Conservation (phyloP, 2,888 invertebrate species). For the Scaptodrosophila latifasciaeformis region DNA sequence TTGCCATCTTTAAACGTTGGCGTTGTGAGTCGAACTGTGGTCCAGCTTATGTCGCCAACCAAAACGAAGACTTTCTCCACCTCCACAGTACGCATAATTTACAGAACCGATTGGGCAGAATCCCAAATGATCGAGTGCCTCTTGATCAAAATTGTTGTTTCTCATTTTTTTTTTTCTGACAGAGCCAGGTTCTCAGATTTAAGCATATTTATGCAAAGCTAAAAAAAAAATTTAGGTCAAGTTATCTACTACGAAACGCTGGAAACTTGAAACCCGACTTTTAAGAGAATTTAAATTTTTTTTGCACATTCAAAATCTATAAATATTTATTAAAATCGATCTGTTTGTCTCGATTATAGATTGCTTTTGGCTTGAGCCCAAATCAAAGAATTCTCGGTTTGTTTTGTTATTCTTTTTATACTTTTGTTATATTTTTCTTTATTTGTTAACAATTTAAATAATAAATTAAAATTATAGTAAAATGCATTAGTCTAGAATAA, state of each 20-base stretch:
- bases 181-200: too few species aligned
- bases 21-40: too few species aligned
- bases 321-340: constrained; percentile 43
- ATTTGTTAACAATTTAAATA: constrained; percentile 51
- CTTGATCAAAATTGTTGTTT: constrained; percentile 26
- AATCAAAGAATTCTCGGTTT: too few species aligned
- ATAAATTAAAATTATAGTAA: constrained; percentile 42
- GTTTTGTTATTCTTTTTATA: too few species aligned
- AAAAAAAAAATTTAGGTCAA: too few species aligned
- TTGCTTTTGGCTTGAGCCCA: constrained; percentile 23
- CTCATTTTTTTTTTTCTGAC: too few species aligned
- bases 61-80: constrained; percentile 57
- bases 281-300: constrained; percentile 23
- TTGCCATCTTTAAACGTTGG: constrained; percentile 43
- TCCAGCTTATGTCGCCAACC: constrained; percentile 1
- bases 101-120: too few species aligned
- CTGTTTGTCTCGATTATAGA: constrained; percentile 18
- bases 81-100: constrained; percentile 20
- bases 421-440: constrained; percentile 9
- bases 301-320: too few species aligned
- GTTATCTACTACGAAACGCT: constrained; percentile 19
- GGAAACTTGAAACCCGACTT: constrained; percentile 25
- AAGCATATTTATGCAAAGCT: too few species aligned
- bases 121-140: constrained; percentile 28
- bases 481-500: constrained; percentile 58